Evolutionary conservation across 2,113 vertebrate species (phyloP), one percentile per base, ranked within the genome.

Genomic region (Nestor notabilis): DNA sequence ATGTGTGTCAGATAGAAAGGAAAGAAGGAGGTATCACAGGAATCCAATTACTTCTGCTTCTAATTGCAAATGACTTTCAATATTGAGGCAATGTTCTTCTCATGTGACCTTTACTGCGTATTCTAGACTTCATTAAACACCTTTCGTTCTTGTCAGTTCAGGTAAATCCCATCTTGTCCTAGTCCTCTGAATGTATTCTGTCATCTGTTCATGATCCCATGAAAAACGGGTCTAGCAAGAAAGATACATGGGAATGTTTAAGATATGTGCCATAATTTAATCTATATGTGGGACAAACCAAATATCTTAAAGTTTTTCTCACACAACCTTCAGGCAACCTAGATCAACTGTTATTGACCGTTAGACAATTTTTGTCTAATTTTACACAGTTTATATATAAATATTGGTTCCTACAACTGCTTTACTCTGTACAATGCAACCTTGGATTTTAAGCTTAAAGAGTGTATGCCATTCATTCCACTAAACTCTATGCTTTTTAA

Each of bases 51-150:
- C 90, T 96, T 97, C 93, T 91, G 41, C 93, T 95, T 95, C 95
- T 97, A 97, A 97, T 97, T 97, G 93, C 96, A 97, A 97, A 97
- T 97, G 91, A 96, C 94, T 97, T 97, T 94, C 92, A 93, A 97
- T 97, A 97, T 94, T 95, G 96, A 97, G 94, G 90, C 93, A 96
- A 89, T 95, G 94, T 95, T 97, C 97, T 92, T 97, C 96, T 93
- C 94, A 46, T 69, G 81, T 97, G 96, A 97, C 97, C 97, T 97
- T 96, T 97, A 97, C 94, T 96, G 89, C 94, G 95, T 97, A 96
- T 91, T 95, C 93, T 66, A 95, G 96, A 96, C 76, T 97, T 97
- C 97, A 97, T 97, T 97, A 97, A 95, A 94, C 76, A 95, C 83
- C 89, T 95, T 97, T 94, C 95, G 91, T 97, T 96, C 96, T 93